Conservation (phyloP, 2,888 invertebrate genomes). For the Hirtodrosophila cameraria region DNA sequence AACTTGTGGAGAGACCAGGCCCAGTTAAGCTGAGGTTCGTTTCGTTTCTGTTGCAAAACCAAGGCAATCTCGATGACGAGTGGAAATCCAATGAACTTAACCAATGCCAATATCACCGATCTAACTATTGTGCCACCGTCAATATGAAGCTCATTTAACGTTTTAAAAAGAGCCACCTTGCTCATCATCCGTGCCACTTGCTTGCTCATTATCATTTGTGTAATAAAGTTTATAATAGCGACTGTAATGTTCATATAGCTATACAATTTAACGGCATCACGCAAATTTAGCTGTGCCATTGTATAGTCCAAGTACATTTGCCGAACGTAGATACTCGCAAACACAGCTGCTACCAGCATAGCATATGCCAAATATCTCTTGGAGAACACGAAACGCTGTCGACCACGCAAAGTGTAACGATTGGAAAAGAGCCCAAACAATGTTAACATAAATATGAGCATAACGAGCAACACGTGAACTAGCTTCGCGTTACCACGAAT, state of each 20-base stretch:
- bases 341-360: slow-evolving; percentile 49
- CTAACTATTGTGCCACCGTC: slow-evolving; percentile 31
- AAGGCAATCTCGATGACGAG: slow-evolving; percentile 62
- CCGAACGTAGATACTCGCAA: slow-evolving; percentile 59
- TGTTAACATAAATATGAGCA: slow-evolving; percentile 46
- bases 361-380: slow-evolving; percentile 60
- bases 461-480: slow-evolving; percentile 42
- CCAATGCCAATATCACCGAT: slow-evolving; percentile 44
- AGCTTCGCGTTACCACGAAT: slow-evolving; percentile 33
- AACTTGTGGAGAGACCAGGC: slow-evolving; percentile 67
- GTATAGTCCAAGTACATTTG: slow-evolving; percentile 66
- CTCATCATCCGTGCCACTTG: slow-evolving; percentile 57
- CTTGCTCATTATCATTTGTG: slow-evolving; percentile 47
- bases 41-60: slow-evolving; percentile 60
- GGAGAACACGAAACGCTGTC: slow-evolving; percentile 56
- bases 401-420: slow-evolving; percentile 46
- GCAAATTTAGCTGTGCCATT: slow-evolving; percentile 60
- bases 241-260: slow-evolving; percentile 77
- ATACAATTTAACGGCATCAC: slow-evolving; percentile 72
- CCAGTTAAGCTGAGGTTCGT: slow-evolving; percentile 58
- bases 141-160: slow-evolving; percentile 57
- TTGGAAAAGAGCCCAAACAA: slow-evolving; percentile 60
- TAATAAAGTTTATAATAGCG: slow-evolving; percentile 64
- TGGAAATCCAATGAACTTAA: slow-evolving; percentile 72
- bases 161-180: slow-evolving; percentile 52